Conservation (phyloP, 2,888 invertebrate species). For the Galerucella pusilla region DNA sequence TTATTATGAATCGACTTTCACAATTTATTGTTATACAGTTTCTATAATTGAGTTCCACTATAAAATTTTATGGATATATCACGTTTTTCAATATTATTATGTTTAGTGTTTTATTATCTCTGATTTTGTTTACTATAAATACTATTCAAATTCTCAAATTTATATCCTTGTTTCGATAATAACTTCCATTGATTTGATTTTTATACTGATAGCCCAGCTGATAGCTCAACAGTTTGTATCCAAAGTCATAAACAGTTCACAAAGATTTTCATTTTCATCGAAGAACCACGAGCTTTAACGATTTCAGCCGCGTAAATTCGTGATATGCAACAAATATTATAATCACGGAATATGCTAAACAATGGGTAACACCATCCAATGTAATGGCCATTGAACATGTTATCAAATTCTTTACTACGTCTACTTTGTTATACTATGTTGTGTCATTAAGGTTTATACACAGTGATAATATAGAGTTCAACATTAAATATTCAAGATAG, state of each 20-base stretch:
- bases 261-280: neutral
- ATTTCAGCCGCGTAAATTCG: constrained; percentile 14
- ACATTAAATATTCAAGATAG: no score
- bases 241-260: neutral
- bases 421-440: constrained; percentile 24
- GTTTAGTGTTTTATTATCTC: neutral
- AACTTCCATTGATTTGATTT: neutral
- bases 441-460: constrained; percentile 8
- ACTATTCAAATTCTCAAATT: neutral
- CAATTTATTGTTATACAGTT: no score
- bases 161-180: neutral
- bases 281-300: constrained; percentile 2
- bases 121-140: neutral
- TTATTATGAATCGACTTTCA: no score
- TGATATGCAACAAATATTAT: constrained; percentile 32
- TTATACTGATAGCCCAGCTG: no score
- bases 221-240: neutral
- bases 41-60: no score
- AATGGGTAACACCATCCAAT: constrained; percentile 30
- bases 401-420: constrained; percentile 12
- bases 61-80: no score
- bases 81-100: neutral
- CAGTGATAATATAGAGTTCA: neutral
- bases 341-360: constrained; percentile 31
- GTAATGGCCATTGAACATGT: constrained; percentile 26